Percentiles rank a stretch among this genome's conserved stretches.
Conservation (phyloP, 2,888 invertebrate species). For the Omphaloscelis lunosa region DNA sequence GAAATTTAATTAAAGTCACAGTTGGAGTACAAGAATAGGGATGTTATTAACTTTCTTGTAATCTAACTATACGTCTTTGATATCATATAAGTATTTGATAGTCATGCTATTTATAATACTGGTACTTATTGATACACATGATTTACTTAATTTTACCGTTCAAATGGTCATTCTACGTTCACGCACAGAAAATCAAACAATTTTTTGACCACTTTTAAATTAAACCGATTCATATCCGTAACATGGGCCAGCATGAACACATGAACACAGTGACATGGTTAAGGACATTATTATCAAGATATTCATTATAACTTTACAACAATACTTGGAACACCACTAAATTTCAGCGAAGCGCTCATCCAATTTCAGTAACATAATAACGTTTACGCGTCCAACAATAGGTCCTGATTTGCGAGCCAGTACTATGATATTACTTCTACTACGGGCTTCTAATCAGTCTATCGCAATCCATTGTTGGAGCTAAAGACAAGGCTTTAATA, state of each 20-base stretch:
- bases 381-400: slow-evolving; percentile 64
- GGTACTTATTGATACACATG: neutral
- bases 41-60: slow-evolving; percentile 1
- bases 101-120: too few species aligned
- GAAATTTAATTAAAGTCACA: neutral
- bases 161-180: neutral
- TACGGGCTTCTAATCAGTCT: slow-evolving; percentile 37
- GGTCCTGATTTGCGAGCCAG: slow-evolving; percentile 65
- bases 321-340: slow-evolving; percentile 37
- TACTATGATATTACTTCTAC: slow-evolving; percentile 31
- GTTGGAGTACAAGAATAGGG: neutral
- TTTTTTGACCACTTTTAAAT: neutral
- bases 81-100: too few species aligned
- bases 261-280: too few species aligned
- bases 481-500: neutral
- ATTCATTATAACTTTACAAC: slow-evolving; percentile 13
- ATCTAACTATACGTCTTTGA: too few species aligned
- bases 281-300: neutral
- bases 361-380: slow-evolving; percentile 61
- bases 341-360: slow-evolving; percentile 41
- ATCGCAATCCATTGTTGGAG: slow-evolving; percentile 14
- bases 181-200: too few species aligned
- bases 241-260: neutral
- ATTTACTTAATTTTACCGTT: too few species aligned
- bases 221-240: too few species aligned